phyloP scores from a whole-genome alignment of 2,888 invertebrate species.

The Myathropa florea region DNA sequence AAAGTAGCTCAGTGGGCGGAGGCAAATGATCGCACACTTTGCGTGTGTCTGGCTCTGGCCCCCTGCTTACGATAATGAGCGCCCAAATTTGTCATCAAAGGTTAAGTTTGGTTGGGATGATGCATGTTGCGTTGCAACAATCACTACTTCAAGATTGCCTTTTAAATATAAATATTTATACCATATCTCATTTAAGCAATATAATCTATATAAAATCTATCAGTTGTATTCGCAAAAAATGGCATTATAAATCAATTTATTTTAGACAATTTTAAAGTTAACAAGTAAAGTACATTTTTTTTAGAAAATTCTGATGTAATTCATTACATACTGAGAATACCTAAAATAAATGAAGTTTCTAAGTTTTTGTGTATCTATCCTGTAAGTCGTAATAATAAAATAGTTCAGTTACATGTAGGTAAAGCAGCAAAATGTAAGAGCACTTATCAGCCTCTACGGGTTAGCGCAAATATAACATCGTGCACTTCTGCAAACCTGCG shows the following conservation, averaged over 20 bases:
- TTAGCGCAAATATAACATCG: neutral
- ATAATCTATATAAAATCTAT: neutral
- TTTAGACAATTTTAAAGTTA: constrained; percentile 17
- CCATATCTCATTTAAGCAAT: constrained; percentile 1
- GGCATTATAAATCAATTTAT: neutral
- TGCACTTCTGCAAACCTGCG: neutral
- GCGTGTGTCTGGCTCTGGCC: no score
- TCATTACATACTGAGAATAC: constrained; percentile 4
- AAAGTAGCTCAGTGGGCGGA: no score
- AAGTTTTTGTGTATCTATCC: neutral
- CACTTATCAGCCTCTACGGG: neutral
- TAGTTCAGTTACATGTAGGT: neutral
- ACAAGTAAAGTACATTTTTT: neutral
- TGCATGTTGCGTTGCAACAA: no score
- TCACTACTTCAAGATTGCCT: constrained; percentile 6
- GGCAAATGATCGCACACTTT: no score
- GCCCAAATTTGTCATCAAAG: no score
- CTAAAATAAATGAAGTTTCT: neutral
- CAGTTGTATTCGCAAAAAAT: constrained; percentile 12
- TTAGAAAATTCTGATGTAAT: neutral
- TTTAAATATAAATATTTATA: neutral
- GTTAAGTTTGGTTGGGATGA: no score
- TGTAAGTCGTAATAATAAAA: neutral
- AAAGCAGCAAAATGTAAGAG: no score
- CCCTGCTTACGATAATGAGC: no score